Conservation (phyloP, 2,797 vertebrate species). For the Eulemur rubriventer region DNA sequence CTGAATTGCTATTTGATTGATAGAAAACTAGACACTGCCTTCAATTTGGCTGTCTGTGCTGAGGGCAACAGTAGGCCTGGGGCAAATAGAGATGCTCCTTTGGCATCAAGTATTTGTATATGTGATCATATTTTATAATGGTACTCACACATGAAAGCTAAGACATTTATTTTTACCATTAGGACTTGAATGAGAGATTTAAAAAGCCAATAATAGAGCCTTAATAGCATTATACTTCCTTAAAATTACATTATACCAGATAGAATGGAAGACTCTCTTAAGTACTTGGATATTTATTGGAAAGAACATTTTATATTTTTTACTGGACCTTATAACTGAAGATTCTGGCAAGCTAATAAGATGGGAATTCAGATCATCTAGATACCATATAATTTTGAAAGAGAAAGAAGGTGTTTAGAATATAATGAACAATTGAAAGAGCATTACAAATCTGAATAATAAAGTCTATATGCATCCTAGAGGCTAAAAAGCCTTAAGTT, state of each 20-base stretch:
- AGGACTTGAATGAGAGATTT: conserved; percentile 63
- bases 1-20: neutral
- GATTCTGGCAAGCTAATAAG: neutral
- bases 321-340: neutral
- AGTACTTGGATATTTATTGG: neutral
- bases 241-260: conserved; percentile 56
- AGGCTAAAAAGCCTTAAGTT: neutral
- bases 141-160: conserved; percentile 50
- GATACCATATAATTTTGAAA: neutral
- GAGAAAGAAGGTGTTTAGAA: neutral
- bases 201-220: conserved; percentile 53
- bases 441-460: neutral
- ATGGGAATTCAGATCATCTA: neutral
- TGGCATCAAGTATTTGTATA: neutral
- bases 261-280: neutral
- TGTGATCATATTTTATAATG: neutral
- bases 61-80: neutral
- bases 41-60: neutral
- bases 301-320: neutral
- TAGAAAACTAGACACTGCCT: neutral
- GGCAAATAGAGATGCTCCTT: conserved; percentile 9
- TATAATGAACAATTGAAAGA: neutral
- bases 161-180: conserved; percentile 53
- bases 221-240: conserved; percentile 51
- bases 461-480: neutral